Percentiles rank a stretch among this genome's conserved stretches.
phyloP scores from a whole-genome alignment of 2,888 invertebrate species.

The Oegoconia quadripuncta region DNA sequence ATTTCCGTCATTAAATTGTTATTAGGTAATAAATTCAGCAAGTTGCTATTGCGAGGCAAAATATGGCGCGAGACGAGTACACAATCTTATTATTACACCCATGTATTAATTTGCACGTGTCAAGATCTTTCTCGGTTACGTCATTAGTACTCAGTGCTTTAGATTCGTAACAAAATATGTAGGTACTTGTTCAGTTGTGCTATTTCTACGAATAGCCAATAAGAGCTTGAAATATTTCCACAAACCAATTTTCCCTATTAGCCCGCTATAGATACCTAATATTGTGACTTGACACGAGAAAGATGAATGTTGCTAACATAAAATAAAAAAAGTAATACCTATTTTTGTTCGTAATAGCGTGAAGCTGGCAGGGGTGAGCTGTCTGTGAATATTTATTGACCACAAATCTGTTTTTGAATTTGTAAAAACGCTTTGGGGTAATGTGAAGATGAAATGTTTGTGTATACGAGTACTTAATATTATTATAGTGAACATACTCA shows the following conservation, averaged over 20 bases:
- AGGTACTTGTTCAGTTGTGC: too few species aligned
- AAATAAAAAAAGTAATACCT: slow-evolving; percentile 37
- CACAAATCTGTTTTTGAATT: slow-evolving; percentile 7
- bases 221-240: too few species aligned
- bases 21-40: slow-evolving; percentile 48
- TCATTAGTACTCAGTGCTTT: too few species aligned
- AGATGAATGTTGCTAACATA: slow-evolving; percentile 41
- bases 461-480: too few species aligned
- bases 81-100: slow-evolving; percentile 14
- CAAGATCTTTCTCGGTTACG: too few species aligned
- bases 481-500: too few species aligned
- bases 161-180: too few species aligned
- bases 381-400: slow-evolving; percentile 42
- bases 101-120: slow-evolving; percentile 9
- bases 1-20: slow-evolving; percentile 52
- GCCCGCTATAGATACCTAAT: slow-evolving; percentile 20
- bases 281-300: slow-evolving; percentile 36
- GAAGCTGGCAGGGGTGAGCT: slow-evolving; percentile 34
- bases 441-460: not conserved
- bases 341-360: slow-evolving; percentile 43
- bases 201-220: too few species aligned
- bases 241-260: slow-evolving; percentile 5
- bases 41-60: slow-evolving; percentile 29
- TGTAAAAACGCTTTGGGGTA: slow-evolving; percentile 1
- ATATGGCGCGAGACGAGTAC: not conserved